phyloP scores from a whole-genome alignment of 1,140 invertebrate species.

The Akabosia matsudoensis region DNA sequence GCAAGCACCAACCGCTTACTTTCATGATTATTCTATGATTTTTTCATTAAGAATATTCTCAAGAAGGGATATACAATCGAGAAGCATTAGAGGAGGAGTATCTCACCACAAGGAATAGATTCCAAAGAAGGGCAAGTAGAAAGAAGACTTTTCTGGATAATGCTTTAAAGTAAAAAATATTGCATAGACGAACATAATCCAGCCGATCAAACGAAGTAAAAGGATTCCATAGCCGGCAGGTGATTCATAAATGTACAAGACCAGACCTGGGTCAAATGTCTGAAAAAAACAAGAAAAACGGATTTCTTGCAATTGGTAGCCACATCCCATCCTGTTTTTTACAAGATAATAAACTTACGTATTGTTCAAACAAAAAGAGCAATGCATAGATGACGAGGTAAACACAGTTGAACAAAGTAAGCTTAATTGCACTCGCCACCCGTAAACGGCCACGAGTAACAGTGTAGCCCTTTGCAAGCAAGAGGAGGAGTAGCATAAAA shows the following conservation, averaged over 20 bases:
- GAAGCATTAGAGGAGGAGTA: neutral
- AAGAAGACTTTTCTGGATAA: conserved; percentile 70
- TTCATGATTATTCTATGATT: neutral
- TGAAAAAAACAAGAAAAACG: conserved; percentile 50
- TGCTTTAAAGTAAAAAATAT: conserved; percentile 77
- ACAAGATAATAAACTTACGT: conserved; percentile 59
- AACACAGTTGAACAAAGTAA: conserved; percentile 74
- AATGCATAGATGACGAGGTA: conserved; percentile 67
- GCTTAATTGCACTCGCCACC: conserved; percentile 64
- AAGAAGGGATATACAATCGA: neutral
- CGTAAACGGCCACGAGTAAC: conserved; percentile 77
- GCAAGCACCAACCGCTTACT: neutral
- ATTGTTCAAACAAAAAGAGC: conserved; percentile 73
- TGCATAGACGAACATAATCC: conserved; percentile 78
- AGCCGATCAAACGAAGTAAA: conserved; percentile 70
- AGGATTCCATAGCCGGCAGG: conserved; percentile 80
- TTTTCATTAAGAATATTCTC: neutral
- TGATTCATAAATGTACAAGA: conserved; percentile 85
- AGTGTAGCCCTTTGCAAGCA: conserved; percentile 85
- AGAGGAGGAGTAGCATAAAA: conserved; percentile 72
- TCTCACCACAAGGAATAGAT: conserved; percentile 73
- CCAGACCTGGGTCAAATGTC: conserved; percentile 83
- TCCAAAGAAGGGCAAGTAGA: conserved; percentile 73
- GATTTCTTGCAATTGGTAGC: no score
- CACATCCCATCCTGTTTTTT: neutral